A percentile compares a stretch with the other conserved stretches of the same genome.
These are phyloP conservation scores for Neomorphus geoffroyi DNA, from an alignment of 2,797 vertebrate genomes.

Conservation along the genomic window DNA sequence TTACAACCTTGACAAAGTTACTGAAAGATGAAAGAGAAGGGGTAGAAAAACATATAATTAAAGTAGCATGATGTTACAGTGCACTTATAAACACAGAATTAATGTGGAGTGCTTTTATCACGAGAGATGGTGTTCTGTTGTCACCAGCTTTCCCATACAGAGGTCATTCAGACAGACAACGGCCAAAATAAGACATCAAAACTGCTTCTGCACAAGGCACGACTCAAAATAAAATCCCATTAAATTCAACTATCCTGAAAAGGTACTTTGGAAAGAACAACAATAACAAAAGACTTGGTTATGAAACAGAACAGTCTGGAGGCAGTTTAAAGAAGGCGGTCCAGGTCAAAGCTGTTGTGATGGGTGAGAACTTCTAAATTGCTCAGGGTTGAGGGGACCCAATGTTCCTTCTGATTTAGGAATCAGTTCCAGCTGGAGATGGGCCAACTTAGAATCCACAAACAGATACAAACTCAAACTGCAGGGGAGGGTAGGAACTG, in stretches of 20 bases:
- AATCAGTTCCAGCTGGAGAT: slow-evolving; percentile 13
- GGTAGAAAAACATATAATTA: slow-evolving; percentile 64
- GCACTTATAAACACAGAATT: slow-evolving; percentile 1
- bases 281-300: not conserved
- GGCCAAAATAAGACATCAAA: not conserved
- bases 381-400: slow-evolving; percentile 20
- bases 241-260: not conserved
- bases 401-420: slow-evolving; percentile 1
- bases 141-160: not conserved
- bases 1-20: slow-evolving; percentile 59
- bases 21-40: slow-evolving; percentile 61
- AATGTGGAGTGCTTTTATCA: not conserved
- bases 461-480: not conserved
- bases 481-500: not conserved
- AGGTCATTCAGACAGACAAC: not conserved
- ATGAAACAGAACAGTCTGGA: slow-evolving; percentile 39
- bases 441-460: not conserved
- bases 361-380: slow-evolving; percentile 46
- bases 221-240: not conserved
- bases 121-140: not conserved
- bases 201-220: not conserved
- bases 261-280: not conserved
- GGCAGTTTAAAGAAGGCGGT: slow-evolving; percentile 27
- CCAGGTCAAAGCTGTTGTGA: slow-evolving; percentile 45
- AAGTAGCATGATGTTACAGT: slow-evolving; percentile 33